These are phyloP conservation scores for Campoletis raptor DNA, from an alignment of 2,888 invertebrate genomes.

Conservation along the genomic window DNA sequence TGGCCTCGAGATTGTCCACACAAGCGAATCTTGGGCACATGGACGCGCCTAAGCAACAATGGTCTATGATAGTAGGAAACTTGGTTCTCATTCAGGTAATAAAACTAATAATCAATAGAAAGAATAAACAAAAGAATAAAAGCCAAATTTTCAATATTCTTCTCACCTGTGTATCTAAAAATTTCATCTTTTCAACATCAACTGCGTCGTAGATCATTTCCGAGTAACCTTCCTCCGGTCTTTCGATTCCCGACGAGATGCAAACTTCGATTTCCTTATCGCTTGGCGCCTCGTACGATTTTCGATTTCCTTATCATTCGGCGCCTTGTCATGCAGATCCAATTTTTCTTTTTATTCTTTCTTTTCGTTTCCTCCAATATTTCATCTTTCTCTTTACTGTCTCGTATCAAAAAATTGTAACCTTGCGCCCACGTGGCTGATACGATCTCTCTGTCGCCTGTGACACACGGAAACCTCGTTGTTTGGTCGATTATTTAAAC, in stretches of 20 bases:
- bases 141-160: not conserved
- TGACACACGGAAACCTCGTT: conserved; percentile 20
- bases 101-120: not conserved
- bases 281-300: conserved; percentile 62
- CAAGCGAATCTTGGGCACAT: conserved; percentile 94
- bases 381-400: conserved; percentile 51
- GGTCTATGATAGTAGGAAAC: conserved; percentile 90
- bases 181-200: conserved; percentile 7
- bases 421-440: conserved; percentile 60
- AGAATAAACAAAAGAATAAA: not conserved
- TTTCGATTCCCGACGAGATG: conserved; percentile 38
- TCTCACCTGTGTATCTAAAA: not conserved
- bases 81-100: conserved; percentile 90
- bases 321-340: conserved; percentile 51
- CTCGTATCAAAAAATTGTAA: conserved; percentile 37
- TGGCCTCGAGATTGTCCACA: conserved; percentile 97
- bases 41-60: conserved; percentile 88
- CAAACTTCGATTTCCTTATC: conserved; percentile 64
- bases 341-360: not conserved
- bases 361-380: not conserved
- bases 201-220: conserved; percentile 35
- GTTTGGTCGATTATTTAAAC: conserved; percentile 68
- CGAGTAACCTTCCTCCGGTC: conserved; percentile 29
- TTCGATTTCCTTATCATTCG: conserved; percentile 65
- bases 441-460: conserved; percentile 9